Percentiles rank a stretch among this genome's conserved stretches.
Evolutionary conservation across 2,113 vertebrate genomes (phyloP).

Genomic region (Poeciliopsis prolifica): DNA sequence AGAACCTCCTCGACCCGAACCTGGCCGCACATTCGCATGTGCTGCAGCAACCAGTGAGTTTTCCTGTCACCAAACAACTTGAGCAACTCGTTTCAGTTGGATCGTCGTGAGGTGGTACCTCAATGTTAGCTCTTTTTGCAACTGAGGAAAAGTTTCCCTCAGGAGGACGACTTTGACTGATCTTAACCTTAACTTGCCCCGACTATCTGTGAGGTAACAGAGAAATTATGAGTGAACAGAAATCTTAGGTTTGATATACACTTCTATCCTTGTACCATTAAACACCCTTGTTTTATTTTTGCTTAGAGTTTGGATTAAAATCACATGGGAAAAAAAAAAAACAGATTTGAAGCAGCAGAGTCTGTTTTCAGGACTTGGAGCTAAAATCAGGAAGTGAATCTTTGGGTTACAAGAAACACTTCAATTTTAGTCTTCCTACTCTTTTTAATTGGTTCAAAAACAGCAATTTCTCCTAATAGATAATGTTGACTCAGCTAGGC

Average conservation of each 20-base stretch:
- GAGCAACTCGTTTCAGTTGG: not conserved
- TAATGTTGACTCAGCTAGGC: constrained; percentile 1
- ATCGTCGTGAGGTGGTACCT: not conserved
- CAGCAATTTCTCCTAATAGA: constrained; percentile 4
- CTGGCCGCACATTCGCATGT: constrained; percentile 78
- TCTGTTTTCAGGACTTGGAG: constrained; percentile 19
- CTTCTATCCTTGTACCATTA: not conserved
- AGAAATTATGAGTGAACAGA: not conserved
- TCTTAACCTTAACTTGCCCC: not conserved
- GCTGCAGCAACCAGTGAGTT: constrained; percentile 75
- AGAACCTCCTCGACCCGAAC: constrained; percentile 87
- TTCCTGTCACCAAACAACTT: not conserved
- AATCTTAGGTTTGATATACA: not conserved
- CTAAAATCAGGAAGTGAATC: constrained; percentile 63
- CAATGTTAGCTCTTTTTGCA: not conserved
- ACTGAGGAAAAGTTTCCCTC: not conserved
- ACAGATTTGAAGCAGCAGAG: constrained; percentile 7
- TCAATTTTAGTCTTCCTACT: constrained; percentile 1
- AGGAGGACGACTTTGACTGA: not conserved
- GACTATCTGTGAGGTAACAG: not conserved
- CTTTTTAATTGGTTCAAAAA: constrained; percentile 15
- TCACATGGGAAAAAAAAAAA: not conserved
- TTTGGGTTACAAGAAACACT: constrained; percentile 40
- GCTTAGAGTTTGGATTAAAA: not conserved
- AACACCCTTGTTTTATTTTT: not conserved